Base-by-base conservation (phyloP, 1,140 invertebrate genomes). In the Neodiprion lecontei region DNA sequence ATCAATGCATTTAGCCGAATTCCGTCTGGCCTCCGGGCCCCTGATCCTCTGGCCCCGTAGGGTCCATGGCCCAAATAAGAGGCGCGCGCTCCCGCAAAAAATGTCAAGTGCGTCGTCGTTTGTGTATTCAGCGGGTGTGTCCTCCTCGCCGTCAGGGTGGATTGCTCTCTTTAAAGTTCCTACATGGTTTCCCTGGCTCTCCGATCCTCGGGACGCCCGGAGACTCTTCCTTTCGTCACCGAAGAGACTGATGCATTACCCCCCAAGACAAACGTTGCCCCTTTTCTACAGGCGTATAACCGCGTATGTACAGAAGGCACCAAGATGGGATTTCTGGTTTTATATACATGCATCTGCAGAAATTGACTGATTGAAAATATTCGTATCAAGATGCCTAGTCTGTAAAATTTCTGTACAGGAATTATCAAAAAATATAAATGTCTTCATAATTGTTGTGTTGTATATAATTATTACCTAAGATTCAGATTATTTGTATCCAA, bases 1-100 rank as follows among this genome's bases (percentile, higher is more conserved):
- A 88, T 88, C 87, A 88, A 88, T 88, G 86, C 86, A 88, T 88
- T 88, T 88, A 88, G 82, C 84, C 83, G 87, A 88, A 88, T 88
- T 88, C 87, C 85, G 85, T 86, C 87, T 87, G 86, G 83, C 53
- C 53, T 61, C 28, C 28, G 28, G 28, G 28, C 28, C 53, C 53
- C 11, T 4, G 53, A 12, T 40, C 28, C 28, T 40, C 28, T 40
- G 28, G 28, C 5, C 5, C 28, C 53, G 11, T 61, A 17, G 28
- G 28, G 28, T 5, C 28, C 53, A 12, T 61, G 53, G 53, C 79
- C 85, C 82, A 88, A 88, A 88, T 87, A 88, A 88, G 87, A 88
- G 83, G 81, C 82, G 80, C 82, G 82, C 82, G 82, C 80, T 73
- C 73, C 73, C 69, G 78, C 84, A 86, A 88, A 88, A 88, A 88